Evolutionary conservation across 2,797 vertebrate species (phyloP), one percentile per base, ranked within the genome.

Genomic region (Arctocebus calabarensis): DNA sequence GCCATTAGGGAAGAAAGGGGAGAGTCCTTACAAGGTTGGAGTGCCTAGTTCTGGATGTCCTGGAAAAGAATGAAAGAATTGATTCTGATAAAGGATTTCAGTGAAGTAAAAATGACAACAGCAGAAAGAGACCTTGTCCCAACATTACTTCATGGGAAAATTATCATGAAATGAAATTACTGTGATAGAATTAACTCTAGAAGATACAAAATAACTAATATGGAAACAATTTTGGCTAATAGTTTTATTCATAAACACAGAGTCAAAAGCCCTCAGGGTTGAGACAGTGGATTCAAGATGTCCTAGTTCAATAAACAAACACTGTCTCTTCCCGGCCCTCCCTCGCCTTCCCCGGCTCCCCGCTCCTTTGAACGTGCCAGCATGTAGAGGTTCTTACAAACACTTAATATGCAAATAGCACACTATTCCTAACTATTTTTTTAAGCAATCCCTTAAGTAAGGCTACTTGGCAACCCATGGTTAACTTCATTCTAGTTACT

Each of bases 161-260:
- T 34, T 68, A 84, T 79, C 40, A 43, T 68, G 37, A 91, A 88
- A 83, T 74, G 68, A 89, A 96, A 74, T 86, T 59, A 62, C 27
- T 55, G 16, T 75, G 52, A 71, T 34, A 52, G 45, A 79, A 94
- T 90, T 87, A 83, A 84, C 29, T 59, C 57, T 71, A 84, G 59
- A 91, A 95, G 94, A 94, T 59, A 45, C 40, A 84, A 89, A 92
- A 81, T 37, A 78, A 37, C 43, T 37, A 88, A 59, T 70, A 64
- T 57, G 29, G 43, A 90, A 87, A 64, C 52, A 81, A 57, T 81
- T 95, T 81, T 74, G 93, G 52, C 66, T 37, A 88, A 88, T 61
- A 92, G 37, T 66, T 92, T 92, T 92, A 84, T 92, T 84, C 77
- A 81, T 89, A 91, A 89, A 86, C 74, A 81, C 0, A 95, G 45